Conservation (phyloP, 37 sponge, comb jelly and placozoan genomes). For the Crambe crambe region DNA sequence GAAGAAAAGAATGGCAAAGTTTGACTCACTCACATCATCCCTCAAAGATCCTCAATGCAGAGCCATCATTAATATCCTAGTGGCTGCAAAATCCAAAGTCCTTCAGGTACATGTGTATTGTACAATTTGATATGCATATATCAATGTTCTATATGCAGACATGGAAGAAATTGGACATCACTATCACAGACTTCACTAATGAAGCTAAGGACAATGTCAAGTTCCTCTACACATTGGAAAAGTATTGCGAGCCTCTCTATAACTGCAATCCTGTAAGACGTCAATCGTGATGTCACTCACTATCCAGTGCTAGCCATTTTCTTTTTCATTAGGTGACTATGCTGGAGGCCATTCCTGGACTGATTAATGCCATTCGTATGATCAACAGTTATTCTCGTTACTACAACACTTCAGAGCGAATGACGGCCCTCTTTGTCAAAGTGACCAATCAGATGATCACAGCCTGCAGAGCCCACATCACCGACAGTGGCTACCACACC, state of each 20-base stretch:
- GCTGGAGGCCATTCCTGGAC: conserved; percentile 94
- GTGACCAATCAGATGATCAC: conserved; percentile 99
- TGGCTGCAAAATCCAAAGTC: conserved; percentile 92
- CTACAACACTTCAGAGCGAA: conserved; percentile 98
- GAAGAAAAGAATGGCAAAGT: conserved; percentile 97
- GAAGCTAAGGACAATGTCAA: conserved; percentile 99
- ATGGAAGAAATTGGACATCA: conserved; percentile 91
- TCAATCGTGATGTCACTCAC: too few species aligned
- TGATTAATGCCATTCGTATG: conserved; percentile 98
- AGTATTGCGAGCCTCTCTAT: conserved; percentile 95
- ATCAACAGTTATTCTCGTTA: conserved; percentile 98
- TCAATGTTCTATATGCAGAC: conserved; percentile 42
- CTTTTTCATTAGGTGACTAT: conserved; percentile 69
- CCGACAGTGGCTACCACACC: conserved; percentile 86
- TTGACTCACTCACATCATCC: conserved; percentile 90
- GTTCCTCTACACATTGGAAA: conserved; percentile 98
- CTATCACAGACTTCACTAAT: conserved; percentile 95
- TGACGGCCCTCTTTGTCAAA: conserved; percentile 98
- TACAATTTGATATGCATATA: neutral
- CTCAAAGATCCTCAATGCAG: conserved; percentile 85
- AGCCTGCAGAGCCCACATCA: conserved; percentile 91
- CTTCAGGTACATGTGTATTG: conserved; percentile 65
- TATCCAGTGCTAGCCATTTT: neutral
- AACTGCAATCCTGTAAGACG: conserved; percentile 90
- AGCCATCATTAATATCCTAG: conserved; percentile 80